Conservation (phyloP, 2,797 vertebrate species). For the Diceros bicornis region DNA sequence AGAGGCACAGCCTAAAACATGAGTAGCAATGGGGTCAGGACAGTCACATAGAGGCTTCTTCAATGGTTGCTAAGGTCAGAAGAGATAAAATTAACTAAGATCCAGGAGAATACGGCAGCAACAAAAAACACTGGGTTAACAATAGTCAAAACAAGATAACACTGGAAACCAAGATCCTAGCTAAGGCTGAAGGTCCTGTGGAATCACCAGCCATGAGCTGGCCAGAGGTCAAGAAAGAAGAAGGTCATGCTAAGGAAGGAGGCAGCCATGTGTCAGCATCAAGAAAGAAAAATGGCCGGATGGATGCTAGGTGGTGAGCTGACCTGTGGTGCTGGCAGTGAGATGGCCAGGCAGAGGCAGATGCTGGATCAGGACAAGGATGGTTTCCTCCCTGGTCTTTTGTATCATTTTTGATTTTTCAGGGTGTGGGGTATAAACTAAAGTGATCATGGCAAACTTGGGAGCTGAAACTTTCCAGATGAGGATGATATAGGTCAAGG, state of each 20-base stretch:
- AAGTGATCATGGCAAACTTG: not conserved
- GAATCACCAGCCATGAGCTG: not conserved
- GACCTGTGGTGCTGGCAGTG: too few relatives aligned
- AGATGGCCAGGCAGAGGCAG: not conserved
- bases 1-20: not conserved
- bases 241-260: not conserved
- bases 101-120: not conserved
- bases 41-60: not conserved
- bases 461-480: not conserved
- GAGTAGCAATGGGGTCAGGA: not conserved
- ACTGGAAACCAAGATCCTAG: not conserved
- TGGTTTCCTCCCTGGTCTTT: not conserved
- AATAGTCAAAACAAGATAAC: not conserved
- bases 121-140: not conserved
- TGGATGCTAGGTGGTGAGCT: not conserved
- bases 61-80: not conserved
- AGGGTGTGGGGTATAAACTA: not conserved
- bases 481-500: not conserved
- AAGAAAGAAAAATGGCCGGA: not conserved
- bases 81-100: not conserved
- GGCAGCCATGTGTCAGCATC: not conserved
- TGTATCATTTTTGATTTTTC: not conserved
- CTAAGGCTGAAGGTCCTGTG: not conserved
- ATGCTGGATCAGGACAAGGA: not conserved
- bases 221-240: not conserved